Evolutionary conservation across 2,888 invertebrate species (phyloP), one percentile per base, ranked within the genome.

Genomic region (Mechanitis messenoides): DNA sequence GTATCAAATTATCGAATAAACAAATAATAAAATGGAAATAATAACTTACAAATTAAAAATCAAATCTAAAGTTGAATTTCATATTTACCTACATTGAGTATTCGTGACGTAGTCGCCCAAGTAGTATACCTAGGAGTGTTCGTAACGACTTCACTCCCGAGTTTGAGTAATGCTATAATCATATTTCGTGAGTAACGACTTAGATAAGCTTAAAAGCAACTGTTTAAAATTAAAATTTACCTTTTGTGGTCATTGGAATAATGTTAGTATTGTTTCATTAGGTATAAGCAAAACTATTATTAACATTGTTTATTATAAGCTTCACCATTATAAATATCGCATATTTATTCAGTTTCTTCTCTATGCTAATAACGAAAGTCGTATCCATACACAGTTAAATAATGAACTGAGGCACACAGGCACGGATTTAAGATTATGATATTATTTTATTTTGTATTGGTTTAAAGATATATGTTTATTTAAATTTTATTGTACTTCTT

Each of bases 141-240:
- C 73, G 73, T 74, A 73, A 69, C 74, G 73, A 72, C 71, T 73
- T 73, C 70, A 69, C 66, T 68, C 68, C 66, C 66, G 62, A 67
- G 65, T 70, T 70, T 64, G 63, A 63, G 64, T 68, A 67, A 69
- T 67, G 68, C 69, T 69, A 66, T 73, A 74, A 74, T 50, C 50
- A 50, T 76, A 80, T 77, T 80, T 80, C 80, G 80, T 83, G 81
- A 76, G 74, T 72, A 73, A 71, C 71, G 80, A 78, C 75, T 77
- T 66, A 79, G 83, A 83, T 83, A 81, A 79, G 78, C 80, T 71
- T 80, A 77, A 75, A 78, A 74, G 77, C 60, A 59, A 55, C 61
- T 61, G 60, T 59, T 62, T 62, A 66, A 69, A 69, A 67, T 69
- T 67, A 68, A 76, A 69, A 59, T 64, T 60, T 59, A 60, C 62